Evolutionary conservation across 1,140 invertebrate genomes (phyloP).

Genomic region (Lamellibrachia luymesi): DNA sequence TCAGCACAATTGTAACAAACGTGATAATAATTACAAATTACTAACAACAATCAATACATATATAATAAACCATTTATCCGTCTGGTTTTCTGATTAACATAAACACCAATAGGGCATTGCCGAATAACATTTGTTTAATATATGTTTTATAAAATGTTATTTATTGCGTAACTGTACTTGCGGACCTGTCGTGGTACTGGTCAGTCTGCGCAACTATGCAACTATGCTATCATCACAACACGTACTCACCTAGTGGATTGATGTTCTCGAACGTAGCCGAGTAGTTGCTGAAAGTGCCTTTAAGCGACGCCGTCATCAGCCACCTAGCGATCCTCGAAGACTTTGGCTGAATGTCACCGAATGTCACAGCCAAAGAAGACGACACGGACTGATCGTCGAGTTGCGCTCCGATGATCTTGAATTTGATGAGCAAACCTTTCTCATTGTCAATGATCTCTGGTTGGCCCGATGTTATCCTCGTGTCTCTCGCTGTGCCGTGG

Average conservation of each 20-base stretch:
- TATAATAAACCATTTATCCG: too few species aligned
- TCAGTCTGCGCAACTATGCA: too few species aligned
- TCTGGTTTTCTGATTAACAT: too few species aligned
- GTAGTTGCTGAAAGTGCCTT: conserved; percentile 38
- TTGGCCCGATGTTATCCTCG: conserved; percentile 39
- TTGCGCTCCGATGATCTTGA: conserved; percentile 18
- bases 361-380: conserved; percentile 34
- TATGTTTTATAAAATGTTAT: not conserved
- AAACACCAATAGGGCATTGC: too few species aligned
- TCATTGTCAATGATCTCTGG: conserved; percentile 43
- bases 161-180: too few species aligned
- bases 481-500: conserved; percentile 32
- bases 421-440: conserved; percentile 38
- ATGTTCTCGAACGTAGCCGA: conserved; percentile 40
- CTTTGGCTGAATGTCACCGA: conserved; percentile 34
- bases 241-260: conserved; percentile 33
- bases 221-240: not conserved
- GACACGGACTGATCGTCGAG: conserved; percentile 27
- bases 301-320: conserved; percentile 34
- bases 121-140: too few species aligned
- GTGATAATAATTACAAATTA: too few species aligned
- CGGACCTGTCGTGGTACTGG: too few species aligned
- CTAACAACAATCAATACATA: too few species aligned
- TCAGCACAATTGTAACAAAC: too few species aligned
- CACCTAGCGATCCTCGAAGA: conserved; percentile 34